These are phyloP conservation scores for Cettia cetti DNA, from an alignment of 2,113 vertebrate genomes.

Conservation along the genomic window DNA sequence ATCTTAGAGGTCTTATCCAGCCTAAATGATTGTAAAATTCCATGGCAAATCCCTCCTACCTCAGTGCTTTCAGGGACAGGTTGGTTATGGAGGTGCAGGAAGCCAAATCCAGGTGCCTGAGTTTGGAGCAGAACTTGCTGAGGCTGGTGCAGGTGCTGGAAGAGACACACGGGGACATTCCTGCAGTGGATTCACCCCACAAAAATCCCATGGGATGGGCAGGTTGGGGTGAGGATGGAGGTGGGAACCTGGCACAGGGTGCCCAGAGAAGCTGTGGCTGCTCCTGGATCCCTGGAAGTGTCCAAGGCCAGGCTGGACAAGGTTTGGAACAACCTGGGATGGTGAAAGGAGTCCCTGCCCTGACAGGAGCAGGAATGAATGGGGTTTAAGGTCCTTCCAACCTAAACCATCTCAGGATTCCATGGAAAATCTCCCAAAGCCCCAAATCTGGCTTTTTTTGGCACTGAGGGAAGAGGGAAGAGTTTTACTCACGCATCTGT, in stretches of 20 bases:
- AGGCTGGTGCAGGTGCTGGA: conserved; percentile 94
- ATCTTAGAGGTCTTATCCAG: not conserved
- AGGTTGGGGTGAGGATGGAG: not conserved
- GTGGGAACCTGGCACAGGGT: not conserved
- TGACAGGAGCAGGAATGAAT: not conserved
- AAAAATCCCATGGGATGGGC: not conserved
- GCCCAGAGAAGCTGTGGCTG: not conserved
- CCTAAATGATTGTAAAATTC: accelerated
- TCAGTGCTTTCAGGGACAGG: conserved; percentile 96
- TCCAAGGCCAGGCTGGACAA: accelerated
- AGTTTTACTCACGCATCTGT: conserved; percentile 85
- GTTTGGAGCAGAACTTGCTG: conserved; percentile 98
- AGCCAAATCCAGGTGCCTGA: conserved; percentile 94
- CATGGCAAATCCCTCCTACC: conserved; percentile 63
- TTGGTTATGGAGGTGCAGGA: conserved; percentile 99
- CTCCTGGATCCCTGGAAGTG: not conserved
- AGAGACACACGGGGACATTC: not conserved
- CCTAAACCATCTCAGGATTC: not conserved
- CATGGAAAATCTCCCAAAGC: accelerated
- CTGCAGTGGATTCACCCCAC: accelerated
- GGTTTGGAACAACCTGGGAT: not conserved
- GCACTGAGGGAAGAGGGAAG: not conserved
- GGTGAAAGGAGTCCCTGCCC: accelerated
- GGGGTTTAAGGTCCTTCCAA: not conserved
- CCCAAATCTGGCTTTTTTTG: not conserved